Conservation (phyloP, 2,888 invertebrate species). For the Odontothrips loti region DNA sequence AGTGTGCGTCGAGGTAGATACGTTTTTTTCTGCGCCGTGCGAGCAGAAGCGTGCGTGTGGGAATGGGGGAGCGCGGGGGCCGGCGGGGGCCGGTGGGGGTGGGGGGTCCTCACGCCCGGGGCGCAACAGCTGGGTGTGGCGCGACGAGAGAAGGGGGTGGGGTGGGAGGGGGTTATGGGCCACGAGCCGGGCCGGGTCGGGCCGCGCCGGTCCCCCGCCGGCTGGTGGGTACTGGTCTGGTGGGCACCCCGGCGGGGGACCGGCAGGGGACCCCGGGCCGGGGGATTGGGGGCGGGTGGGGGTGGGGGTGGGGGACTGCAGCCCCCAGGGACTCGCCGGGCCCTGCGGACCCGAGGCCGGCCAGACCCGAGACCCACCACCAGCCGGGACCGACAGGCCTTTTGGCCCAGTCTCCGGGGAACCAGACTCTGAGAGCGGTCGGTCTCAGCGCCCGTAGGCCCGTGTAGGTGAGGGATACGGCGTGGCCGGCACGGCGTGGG, state of each 20-base stretch:
- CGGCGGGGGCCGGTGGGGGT: not conserved
- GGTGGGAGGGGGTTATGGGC: constrained; percentile 12
- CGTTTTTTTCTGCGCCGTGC: not conserved
- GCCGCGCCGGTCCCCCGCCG: not conserved
- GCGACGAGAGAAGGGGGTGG: not conserved
- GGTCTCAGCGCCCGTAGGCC: not conserved
- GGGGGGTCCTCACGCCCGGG: not conserved
- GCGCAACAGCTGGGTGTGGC: not conserved
- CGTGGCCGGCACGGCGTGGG: not conserved
- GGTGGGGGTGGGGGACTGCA: not conserved
- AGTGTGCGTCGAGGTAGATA: no score
- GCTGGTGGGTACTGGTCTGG: not conserved
- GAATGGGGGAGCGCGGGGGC: not conserved
- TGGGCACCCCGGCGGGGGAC: no score
- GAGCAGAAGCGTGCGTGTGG: not conserved
- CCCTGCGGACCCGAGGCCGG: no score
- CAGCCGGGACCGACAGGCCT: no score
- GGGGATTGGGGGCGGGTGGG: no score
- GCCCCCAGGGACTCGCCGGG: not conserved
- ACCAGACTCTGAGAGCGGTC: not conserved
- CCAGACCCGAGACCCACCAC: no score
- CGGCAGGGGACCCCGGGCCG: no score
- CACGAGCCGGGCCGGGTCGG: not conserved
- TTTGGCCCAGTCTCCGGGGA: not conserved
- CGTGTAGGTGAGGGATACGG: not conserved